Base-by-base conservation (phyloP, 1,140 invertebrate genomes). In the Tachypleus tridentatus region DNA sequence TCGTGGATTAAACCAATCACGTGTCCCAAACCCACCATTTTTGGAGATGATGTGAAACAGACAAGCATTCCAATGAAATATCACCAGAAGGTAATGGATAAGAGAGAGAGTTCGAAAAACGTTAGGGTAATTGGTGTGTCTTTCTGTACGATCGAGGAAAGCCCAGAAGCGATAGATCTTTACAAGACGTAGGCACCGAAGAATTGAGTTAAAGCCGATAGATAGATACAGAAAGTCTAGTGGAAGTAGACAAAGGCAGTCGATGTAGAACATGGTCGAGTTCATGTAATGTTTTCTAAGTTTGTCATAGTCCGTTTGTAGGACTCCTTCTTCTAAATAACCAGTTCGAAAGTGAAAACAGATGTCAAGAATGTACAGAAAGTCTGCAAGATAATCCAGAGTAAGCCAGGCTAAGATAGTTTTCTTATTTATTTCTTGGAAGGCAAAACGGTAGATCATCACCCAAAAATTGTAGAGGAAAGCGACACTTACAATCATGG, bases 381-480 rank as follows among this genome's bases (percentile, higher is more conserved):
- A 87, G 80, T 98, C 95, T 63, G 93, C 92, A 70, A 94, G 85
- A 79, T 98, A 98, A 80, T 98, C 95, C 74, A 98, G 80, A 73
- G 88, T 89, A 76, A 98, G 97, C 96, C 96, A 98, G 69, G 94
- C 84, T 64, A 90, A 82, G 60, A 94, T 83, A 67, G 89, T 95
- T 72, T 92, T 85, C 58, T 64, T 48, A 61, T 73, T 80, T 57
- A 85, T 84, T 72, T 85, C 92, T 84, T 92, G 88, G 80, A 98
- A 98, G 78, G 94, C 91, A 82, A 96, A 97, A 77, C 95, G 86
- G 82, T 97, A 98, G 73, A 97, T 94, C 79, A 97, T 93, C 74
- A 97, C 93, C 95, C 93, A 97, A 75, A 98, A 96, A 80, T 98
- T 98, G 82, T 98, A 98, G 65, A 98, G 85, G 80, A 98, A 98